Conservation (phyloP, 35 echinoderm and acorn worm genomes). For the Apostichopus parvimensis region DNA sequence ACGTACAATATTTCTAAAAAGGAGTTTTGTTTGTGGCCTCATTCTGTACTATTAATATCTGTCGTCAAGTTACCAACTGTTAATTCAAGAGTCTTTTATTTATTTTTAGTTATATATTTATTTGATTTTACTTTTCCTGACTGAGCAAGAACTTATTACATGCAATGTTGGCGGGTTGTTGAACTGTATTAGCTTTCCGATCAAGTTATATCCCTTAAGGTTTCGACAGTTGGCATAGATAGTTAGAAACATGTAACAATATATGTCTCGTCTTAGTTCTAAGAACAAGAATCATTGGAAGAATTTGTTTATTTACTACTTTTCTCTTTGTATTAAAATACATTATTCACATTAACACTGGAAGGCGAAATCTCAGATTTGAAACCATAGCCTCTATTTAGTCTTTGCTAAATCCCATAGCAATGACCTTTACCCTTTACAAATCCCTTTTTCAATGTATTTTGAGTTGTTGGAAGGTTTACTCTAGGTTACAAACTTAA, state of each 20-base stretch:
- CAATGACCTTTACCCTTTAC: too few relatives aligned
- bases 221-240: not conserved
- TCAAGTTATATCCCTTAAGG: not conserved
- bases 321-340: too few relatives aligned
- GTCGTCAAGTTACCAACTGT: not conserved
- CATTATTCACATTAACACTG: too few relatives aligned
- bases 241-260: not conserved
- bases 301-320: not conserved
- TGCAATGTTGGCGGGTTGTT: not conserved
- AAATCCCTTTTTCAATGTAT: too few relatives aligned
- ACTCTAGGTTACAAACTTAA: too few relatives aligned
- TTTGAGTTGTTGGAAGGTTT: too few relatives aligned
- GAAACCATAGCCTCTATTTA: too few relatives aligned
- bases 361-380: too few relatives aligned
- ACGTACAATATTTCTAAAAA: too few relatives aligned
- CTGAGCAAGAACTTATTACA: not conserved
- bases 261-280: not conserved
- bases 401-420: too few relatives aligned
- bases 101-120: not conserved
- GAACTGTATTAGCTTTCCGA: not conserved
- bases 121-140: not conserved
- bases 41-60: not conserved
- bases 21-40: not conserved
- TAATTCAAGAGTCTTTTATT: not conserved
- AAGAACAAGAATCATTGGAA: not conserved